Evolutionary conservation across 2,797 vertebrate genomes (phyloP).

Genomic region (Cephalopachus bancanus): DNA sequence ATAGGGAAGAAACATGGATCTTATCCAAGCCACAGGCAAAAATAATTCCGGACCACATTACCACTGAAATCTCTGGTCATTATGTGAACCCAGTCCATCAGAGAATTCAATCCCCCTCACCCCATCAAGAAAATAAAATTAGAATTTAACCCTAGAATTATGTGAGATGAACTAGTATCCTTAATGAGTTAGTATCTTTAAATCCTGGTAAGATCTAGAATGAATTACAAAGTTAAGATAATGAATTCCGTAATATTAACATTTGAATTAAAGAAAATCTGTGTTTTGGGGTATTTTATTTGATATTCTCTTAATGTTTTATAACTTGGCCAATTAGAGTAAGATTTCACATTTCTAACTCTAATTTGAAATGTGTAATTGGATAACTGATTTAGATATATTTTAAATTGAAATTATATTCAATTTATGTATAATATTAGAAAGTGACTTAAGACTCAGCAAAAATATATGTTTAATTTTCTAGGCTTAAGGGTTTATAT

Average conservation of each 20-base stretch:
- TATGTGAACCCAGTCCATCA: background rate
- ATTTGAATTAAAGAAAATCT: background rate
- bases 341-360: constrained; percentile 5
- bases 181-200: background rate
- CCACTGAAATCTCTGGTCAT: background rate
- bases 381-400: background rate
- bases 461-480: constrained; percentile 5
- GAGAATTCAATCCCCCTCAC: background rate
- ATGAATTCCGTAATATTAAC: background rate
- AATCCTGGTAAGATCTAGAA: background rate
- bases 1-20: background rate
- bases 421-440: constrained; percentile 6
- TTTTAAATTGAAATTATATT: constrained; percentile 44
- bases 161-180: background rate
- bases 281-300: constrained; percentile 18
- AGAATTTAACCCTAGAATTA: background rate
- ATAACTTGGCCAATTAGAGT: background rate
- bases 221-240: constrained; percentile 18
- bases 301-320: background rate
- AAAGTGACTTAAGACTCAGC: background rate
- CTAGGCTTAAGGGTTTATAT: background rate
- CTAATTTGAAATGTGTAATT: background rate
- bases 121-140: background rate
- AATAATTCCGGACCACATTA: background rate
- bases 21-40: background rate